Evolutionary conservation across 2,113 vertebrate species (phyloP), one percentile per base, ranked within the genome.

Genomic region (Synchiropus splendidus): DNA sequence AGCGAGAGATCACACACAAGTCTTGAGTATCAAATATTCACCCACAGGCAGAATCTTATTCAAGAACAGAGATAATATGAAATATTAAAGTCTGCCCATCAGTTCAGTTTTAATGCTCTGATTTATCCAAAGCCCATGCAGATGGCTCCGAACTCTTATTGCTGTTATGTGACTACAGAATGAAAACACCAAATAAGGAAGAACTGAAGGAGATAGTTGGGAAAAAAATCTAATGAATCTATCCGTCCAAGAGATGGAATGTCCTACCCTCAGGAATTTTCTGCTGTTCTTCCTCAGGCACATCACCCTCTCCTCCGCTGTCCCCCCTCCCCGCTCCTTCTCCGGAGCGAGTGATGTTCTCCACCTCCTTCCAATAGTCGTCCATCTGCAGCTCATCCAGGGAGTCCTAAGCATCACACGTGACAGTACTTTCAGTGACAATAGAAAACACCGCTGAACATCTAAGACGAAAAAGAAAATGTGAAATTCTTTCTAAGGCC

Each of bases 361-460:
- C 89, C 51, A 99, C 48, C 77, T 98, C 95, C 31, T 70, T 92
- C 89, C 89, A 99, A 45, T 92, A 98, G 62, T 90, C 89, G 30
- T 90, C 87, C 88, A 98, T 84, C 36, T 85, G 84, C 10, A 90
- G 51, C 54, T 94, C 92, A 47, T 97, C 91, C 82, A 97, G 76
- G 10, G 94, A 99, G 75, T 98, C 94, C 84, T 97, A n/a, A n/a
- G n/a, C n/a, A n/a, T n/a, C n/a, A n/a, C n/a, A n/a, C n/a, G 21
- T 4, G 8, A 27, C 21, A 27, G 21, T 27, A n/a, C n/a, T n/a
- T n/a, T n/a, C n/a, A n/a, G n/a, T n/a, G n/a, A n/a, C n/a, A n/a
- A n/a, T n/a, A n/a, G n/a, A n/a, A n/a, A n/a, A n/a, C n/a, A n/a
- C n/a, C n/a, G n/a, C n/a, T n/a, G n/a, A n/a, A n/a, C n/a, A n/a